Percentiles rank a stretch among this genome's conserved stretches.
Evolutionary conservation across 64 coral and sea anemone species (phyloP).

Genomic region (Pocillopora verrucosa): DNA sequence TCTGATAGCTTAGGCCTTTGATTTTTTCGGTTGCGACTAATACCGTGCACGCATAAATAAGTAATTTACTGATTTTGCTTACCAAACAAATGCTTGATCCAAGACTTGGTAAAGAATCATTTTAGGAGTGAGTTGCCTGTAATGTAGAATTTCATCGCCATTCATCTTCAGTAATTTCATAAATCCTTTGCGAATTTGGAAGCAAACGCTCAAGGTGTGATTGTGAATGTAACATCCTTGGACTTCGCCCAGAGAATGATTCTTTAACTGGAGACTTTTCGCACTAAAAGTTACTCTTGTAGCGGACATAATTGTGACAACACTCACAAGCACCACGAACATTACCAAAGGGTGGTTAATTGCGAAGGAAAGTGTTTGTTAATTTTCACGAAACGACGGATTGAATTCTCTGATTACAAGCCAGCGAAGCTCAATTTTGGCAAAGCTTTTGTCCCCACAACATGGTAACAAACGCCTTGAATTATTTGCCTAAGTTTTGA

Average conservation of each 20-base stretch:
- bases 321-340: neutral
- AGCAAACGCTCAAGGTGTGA: neutral
- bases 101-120: conserved; percentile 8
- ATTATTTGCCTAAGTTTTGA: too few species aligned
- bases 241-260: neutral
- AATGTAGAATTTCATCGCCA: neutral
- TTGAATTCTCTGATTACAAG: too few species aligned
- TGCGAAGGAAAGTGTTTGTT: too few species aligned
- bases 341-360: neutral
- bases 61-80: neutral
- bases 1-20: too few species aligned
- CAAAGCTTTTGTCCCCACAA: too few species aligned
- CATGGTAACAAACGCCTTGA: too few species aligned
- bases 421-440: too few species aligned
- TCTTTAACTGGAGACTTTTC: neutral
- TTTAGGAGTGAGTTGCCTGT: neutral
- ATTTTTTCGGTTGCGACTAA: too few species aligned
- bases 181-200: neutral
- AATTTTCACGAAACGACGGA: too few species aligned
- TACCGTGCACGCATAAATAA: too few species aligned
- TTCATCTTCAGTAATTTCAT: conserved; percentile 7
- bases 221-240: neutral
- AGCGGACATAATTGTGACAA: neutral
- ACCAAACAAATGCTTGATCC: conserved; percentile 1
- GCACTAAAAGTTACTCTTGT: neutral